A percentile compares a stretch with the other conserved stretches of the same genome.
These are phyloP conservation scores for Orthonevra nobilis DNA, from an alignment of 2,888 invertebrate species.

Conservation along the genomic window DNA sequence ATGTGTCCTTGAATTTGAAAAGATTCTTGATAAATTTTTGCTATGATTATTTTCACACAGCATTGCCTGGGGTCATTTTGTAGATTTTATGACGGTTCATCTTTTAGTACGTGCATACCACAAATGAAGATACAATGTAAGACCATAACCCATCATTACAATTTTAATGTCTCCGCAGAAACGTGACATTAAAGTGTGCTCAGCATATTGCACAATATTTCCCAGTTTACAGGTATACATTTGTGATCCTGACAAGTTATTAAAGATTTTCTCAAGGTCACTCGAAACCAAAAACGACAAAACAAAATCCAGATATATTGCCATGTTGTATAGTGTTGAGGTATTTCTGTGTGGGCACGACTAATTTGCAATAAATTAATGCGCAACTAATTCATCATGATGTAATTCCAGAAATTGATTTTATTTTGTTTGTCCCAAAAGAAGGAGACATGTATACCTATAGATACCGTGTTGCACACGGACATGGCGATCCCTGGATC, in stretches of 20 bases:
- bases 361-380: slow-evolving; percentile 67
- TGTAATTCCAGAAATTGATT: slow-evolving; percentile 55
- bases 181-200: no score
- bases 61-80: slow-evolving; percentile 17
- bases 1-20: slow-evolving; percentile 33
- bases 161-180: no score
- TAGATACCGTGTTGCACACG: no score
- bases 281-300: slow-evolving; percentile 15
- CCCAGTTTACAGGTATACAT: background rate
- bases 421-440: slow-evolving; percentile 6
- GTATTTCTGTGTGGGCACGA: slow-evolving; percentile 61
- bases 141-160: slow-evolving; percentile 47
- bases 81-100: slow-evolving; percentile 54
- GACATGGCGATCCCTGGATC: no score
- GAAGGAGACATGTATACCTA: background rate
- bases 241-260: slow-evolving; percentile 35
- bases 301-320: slow-evolving; percentile 19
- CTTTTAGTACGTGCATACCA: slow-evolving; percentile 49
- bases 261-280: slow-evolving; percentile 56
- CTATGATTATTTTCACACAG: slow-evolving; percentile 32
- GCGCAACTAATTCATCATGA: slow-evolving; percentile 68
- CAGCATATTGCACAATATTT: slow-evolving; percentile 24
- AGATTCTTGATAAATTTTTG: background rate
- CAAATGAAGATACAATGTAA: slow-evolving; percentile 46
- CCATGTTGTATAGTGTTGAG: slow-evolving; percentile 15